These are phyloP conservation scores for Diadumene lineata DNA, from an alignment of 92 coral and sea anemone species.

Conservation along the genomic window DNA sequence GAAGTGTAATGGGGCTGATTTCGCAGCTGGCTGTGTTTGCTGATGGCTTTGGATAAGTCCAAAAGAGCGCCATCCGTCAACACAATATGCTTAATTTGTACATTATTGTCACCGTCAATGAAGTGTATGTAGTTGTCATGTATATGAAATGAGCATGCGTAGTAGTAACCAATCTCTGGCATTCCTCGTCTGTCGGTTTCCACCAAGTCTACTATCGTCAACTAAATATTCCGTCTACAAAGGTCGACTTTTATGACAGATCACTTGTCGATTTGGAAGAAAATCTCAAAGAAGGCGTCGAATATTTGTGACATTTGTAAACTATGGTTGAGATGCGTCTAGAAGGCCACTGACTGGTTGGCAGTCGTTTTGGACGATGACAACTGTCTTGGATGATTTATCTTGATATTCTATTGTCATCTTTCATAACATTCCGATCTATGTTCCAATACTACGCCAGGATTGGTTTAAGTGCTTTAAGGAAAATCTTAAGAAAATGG, in stretches of 20 bases:
- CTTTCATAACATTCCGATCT: slow-evolving; percentile 29
- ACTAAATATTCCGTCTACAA: slow-evolving; percentile 14
- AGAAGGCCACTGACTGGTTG: slow-evolving; percentile 18
- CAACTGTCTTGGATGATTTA: slow-evolving; percentile 33
- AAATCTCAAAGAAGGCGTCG: slow-evolving; percentile 6
- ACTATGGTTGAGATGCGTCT: slow-evolving; percentile 23
- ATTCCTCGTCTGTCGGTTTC: slow-evolving; percentile 22
- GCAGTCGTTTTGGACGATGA: slow-evolving; percentile 32
- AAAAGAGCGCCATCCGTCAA: slow-evolving; percentile 46
- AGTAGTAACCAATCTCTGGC: slow-evolving; percentile 15
- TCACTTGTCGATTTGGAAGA: not conserved
- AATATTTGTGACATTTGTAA: slow-evolving; percentile 17
- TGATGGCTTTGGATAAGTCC: slow-evolving; percentile 44
- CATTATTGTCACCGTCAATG: slow-evolving; percentile 41
- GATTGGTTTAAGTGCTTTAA: slow-evolving; percentile 22
- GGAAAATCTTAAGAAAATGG: not conserved
- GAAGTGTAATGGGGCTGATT: slow-evolving; percentile 27
- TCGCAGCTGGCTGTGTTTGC: slow-evolving; percentile 45
- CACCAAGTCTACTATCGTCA: slow-evolving; percentile 23
- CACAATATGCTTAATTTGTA: slow-evolving; percentile 42
- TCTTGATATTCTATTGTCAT: slow-evolving; percentile 27
- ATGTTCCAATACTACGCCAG: slow-evolving; percentile 28
- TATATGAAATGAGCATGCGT: slow-evolving; percentile 24
- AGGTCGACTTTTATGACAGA: not conserved
- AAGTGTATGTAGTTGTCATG: slow-evolving; percentile 34